Conservation (phyloP, 2,113 vertebrate genomes). For the Amphiprion ocellaris region DNA sequence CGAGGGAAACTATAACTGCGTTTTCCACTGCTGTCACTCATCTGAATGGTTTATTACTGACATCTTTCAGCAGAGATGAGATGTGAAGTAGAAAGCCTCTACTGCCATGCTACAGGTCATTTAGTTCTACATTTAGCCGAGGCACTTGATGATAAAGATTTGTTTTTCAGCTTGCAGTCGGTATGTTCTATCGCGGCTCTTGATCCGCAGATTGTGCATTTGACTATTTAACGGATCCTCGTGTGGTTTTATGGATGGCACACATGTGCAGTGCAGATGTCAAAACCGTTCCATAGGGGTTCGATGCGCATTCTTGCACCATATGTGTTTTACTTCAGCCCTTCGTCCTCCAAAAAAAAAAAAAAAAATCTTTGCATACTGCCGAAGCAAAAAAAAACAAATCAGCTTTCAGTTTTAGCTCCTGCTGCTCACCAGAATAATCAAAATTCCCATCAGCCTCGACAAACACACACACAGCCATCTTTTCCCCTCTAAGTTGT, state of each 20-base stretch:
- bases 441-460: slow-evolving; percentile 29
- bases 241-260: slow-evolving; percentile 50
- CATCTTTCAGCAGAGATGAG: slow-evolving; percentile 46
- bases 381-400: slow-evolving; percentile 44
- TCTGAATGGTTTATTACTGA: slow-evolving; percentile 45
- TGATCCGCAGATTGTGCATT: slow-evolving; percentile 37
- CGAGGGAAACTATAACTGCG: slow-evolving; percentile 13
- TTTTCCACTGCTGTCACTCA: slow-evolving; percentile 51
- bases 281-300: slow-evolving; percentile 41
- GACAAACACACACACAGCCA: not conserved
- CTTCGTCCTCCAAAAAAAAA: not conserved
- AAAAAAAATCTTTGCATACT: not conserved
- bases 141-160: slow-evolving; percentile 27
- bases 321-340: slow-evolving; percentile 51
- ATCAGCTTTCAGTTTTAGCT: slow-evolving; percentile 40
- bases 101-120: slow-evolving; percentile 42
- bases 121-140: slow-evolving; percentile 13
- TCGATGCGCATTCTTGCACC: slow-evolving; percentile 68
- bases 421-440: slow-evolving; percentile 32
- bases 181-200: not conserved
- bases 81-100: slow-evolving; percentile 25
- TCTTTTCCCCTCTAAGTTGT: slow-evolving; percentile 7
- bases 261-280: slow-evolving; percentile 78
- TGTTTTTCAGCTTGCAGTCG: not conserved
- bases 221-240: slow-evolving; percentile 52